Percentiles rank a stretch among this genome's conserved stretches.
Evolutionary conservation across 2,888 invertebrate genomes (phyloP).

Genomic region (Cryptophagus acutangulus): DNA sequence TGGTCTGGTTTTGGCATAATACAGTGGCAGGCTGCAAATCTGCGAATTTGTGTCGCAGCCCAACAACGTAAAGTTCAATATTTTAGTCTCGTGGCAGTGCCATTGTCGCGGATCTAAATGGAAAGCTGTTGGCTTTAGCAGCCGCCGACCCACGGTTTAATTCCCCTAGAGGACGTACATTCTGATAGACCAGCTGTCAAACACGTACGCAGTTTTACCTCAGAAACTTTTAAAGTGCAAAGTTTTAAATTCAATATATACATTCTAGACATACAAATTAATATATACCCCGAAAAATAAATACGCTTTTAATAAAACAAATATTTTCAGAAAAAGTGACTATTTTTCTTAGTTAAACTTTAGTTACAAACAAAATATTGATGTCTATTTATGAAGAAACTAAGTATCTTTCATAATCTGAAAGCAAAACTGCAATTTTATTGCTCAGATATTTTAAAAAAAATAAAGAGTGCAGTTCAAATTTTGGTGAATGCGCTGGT

Average conservation of each 20-base stretch:
- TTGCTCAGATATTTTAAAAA: too few species aligned
- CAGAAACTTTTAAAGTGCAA: slow-evolving; percentile 17
- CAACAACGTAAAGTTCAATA: slow-evolving; percentile 32
- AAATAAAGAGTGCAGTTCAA: too few species aligned
- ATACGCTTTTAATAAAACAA: too few species aligned
- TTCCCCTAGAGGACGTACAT: slow-evolving; percentile 42
- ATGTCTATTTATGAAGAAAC: not conserved
- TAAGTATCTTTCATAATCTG: too few species aligned
- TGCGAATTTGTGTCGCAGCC: slow-evolving; percentile 19
- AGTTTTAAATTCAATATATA: slow-evolving; percentile 18
- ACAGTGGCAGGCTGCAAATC: slow-evolving; percentile 17
- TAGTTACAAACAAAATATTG: not conserved
- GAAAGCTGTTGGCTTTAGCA: slow-evolving; percentile 25
- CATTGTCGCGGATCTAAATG: slow-evolving; percentile 33
- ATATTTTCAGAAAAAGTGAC: not conserved
- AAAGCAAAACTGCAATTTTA: not conserved
- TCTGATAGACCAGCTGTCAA: slow-evolving; percentile 42
- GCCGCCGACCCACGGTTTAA: slow-evolving; percentile 38
- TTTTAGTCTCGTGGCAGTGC: slow-evolving; percentile 31
- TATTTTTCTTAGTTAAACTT: not conserved
- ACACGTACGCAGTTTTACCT: slow-evolving; percentile 36
- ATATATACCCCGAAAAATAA: too few species aligned
- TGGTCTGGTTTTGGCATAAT: too few species aligned
- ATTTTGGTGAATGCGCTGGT: too few species aligned
- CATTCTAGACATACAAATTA: slow-evolving; percentile 20